Evolutionary conservation across 2,888 invertebrate species (phyloP).

Genomic region (Nomada ruficornis): DNA sequence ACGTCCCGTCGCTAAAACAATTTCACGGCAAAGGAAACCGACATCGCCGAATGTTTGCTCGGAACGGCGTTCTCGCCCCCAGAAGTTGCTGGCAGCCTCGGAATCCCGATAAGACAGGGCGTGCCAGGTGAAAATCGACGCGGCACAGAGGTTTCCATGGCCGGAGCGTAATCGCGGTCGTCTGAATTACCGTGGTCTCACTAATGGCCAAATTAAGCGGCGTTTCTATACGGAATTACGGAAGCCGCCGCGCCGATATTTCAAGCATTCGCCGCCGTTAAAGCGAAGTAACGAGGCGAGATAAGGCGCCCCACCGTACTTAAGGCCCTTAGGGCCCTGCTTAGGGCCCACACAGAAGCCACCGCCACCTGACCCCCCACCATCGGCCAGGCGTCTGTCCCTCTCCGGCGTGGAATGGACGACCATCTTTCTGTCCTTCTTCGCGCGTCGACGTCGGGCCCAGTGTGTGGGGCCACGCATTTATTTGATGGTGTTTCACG

Average conservation of each 20-base stretch:
- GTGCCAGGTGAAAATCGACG: conserved; percentile 63
- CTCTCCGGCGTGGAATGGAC: neutral
- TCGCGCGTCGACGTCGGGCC: conserved; percentile 25
- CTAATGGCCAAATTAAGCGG: conserved; percentile 78
- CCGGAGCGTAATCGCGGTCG: conserved; percentile 65
- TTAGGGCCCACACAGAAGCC: conserved; percentile 74
- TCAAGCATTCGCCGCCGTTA: conserved; percentile 82
- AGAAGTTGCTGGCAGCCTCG: neutral
- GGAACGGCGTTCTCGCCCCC: conserved; percentile 5
- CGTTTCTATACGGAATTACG: conserved; percentile 79
- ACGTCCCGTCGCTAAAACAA: neutral
- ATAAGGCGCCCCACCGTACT: conserved; percentile 78
- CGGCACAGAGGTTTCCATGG: conserved; percentile 50
- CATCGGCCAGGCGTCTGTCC: conserved; percentile 12
- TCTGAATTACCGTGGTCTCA: conserved; percentile 71
- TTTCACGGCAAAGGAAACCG: neutral
- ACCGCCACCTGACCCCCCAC: conserved; percentile 48
- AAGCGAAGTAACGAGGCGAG: conserved; percentile 83
- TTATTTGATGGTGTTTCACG: conserved; percentile 75
- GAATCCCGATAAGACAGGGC: conserved; percentile 42
- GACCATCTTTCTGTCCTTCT: conserved; percentile 19
- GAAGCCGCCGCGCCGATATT: conserved; percentile 81
- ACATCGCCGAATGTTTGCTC: neutral
- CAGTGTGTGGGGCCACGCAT: conserved; percentile 75
- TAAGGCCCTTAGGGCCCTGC: conserved; percentile 67